Percentiles rank a stretch among this genome's conserved stretches.
These are phyloP conservation scores for Sclerurus mexicanus DNA, from an alignment of 2,113 vertebrate species.

Conservation along the genomic window DNA sequence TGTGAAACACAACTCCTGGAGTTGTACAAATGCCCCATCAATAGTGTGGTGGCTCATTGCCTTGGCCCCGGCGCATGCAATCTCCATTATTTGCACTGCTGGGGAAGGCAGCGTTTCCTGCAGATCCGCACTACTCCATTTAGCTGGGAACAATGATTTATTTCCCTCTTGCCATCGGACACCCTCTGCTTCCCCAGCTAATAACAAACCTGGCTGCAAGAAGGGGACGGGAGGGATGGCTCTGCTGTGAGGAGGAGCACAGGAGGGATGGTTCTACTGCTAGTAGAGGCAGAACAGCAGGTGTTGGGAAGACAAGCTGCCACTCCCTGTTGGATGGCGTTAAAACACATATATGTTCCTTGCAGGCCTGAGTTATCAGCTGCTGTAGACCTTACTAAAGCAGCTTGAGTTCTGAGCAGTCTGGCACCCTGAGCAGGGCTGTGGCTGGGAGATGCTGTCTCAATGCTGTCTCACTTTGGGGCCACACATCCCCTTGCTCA, in stretches of 20 bases:
- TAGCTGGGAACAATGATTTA: conserved; percentile 77
- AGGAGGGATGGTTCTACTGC: not conserved
- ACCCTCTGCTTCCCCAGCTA: conserved; percentile 69
- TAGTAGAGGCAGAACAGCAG: not conserved
- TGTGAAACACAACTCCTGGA: conserved; percentile 61
- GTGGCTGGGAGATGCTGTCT: not conserved
- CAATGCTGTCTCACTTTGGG: accelerated
- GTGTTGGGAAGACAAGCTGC: not conserved
- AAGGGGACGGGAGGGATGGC: not conserved
- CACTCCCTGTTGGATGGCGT: accelerated
- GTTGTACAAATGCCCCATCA: conserved; percentile 72
- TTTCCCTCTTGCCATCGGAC: conserved; percentile 64
- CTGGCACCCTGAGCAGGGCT: not conserved
- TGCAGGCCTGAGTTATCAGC: not conserved
- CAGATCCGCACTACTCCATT: conserved; percentile 73
- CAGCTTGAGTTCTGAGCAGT: not conserved
- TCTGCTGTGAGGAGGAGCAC: not conserved
- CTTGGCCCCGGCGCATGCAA: conserved; percentile 70
- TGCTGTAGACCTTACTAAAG: not conserved
- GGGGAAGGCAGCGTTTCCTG: conserved; percentile 69
- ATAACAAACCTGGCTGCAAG: conserved; percentile 51
- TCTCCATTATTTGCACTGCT: conserved; percentile 78
- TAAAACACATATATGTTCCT: accelerated
- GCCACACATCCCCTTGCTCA: not conserved
- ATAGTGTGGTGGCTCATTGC: conserved; percentile 72